Conservation (phyloP, 2,113 vertebrate species). For the Podarcis cretensis region DNA sequence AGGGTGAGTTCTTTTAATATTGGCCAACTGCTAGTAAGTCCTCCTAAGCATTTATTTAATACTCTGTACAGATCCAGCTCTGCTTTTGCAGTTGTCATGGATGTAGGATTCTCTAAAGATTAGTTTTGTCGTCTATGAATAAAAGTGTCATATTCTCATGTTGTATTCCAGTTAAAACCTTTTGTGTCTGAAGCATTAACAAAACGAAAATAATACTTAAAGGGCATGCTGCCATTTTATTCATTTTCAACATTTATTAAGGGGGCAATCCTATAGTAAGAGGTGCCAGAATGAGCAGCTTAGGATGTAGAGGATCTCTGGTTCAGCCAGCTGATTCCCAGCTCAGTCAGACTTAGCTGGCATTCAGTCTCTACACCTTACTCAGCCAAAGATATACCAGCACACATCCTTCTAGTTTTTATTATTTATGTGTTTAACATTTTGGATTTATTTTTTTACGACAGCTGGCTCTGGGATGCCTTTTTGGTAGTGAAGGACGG, state of each 20-base stretch:
- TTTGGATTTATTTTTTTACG: too few species aligned
- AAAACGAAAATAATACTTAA: neutral
- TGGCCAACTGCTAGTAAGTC: neutral
- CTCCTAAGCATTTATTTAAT: neutral
- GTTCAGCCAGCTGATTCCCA: too few species aligned
- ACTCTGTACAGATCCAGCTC: neutral
- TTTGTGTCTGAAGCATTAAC: neutral
- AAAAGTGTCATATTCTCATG: neutral
- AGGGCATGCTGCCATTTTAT: neutral
- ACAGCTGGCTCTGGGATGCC: too few species aligned
- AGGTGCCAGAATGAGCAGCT: too few species aligned
- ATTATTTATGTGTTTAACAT: too few species aligned
- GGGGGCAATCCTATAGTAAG: too few species aligned
- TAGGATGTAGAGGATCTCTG: too few species aligned
- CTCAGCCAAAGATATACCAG: too few species aligned
- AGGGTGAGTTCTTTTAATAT: neutral
- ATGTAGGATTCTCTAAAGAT: neutral
- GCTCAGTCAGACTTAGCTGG: too few species aligned
- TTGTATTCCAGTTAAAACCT: neutral
- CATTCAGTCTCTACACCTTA: too few species aligned
- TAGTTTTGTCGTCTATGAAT: neutral
- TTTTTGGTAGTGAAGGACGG: too few species aligned
- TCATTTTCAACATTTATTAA: neutral
- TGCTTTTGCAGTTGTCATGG: neutral
- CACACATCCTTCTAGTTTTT: too few species aligned